Evolutionary conservation across 2,888 invertebrate species (phyloP).

Genomic region (Panzeria rudis): DNA sequence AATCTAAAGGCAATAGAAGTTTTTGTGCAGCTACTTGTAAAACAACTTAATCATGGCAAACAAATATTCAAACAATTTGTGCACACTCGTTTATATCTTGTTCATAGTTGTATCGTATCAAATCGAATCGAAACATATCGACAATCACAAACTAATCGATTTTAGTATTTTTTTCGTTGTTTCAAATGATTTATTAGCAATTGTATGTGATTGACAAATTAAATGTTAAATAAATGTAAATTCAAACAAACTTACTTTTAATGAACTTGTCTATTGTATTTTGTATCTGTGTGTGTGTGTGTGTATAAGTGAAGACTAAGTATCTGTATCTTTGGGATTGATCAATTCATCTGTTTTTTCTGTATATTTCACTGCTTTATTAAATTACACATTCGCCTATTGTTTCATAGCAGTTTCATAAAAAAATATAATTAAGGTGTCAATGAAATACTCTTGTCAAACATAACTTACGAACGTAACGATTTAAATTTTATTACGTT

Average conservation of each 20-base stretch:
- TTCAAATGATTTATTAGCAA: constrained; percentile 69
- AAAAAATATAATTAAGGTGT: constrained; percentile 62
- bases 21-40: constrained; percentile 28
- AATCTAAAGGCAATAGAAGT: neutral
- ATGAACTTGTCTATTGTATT: constrained; percentile 15
- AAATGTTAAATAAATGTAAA: constrained; percentile 76
- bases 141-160: constrained; percentile 42
- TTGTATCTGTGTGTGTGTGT: neutral
- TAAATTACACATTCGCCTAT: constrained; percentile 33
- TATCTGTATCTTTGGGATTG: constrained; percentile 18
- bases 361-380: constrained; percentile 3
- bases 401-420: constrained; percentile 57
- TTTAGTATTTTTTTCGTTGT: constrained; percentile 5
- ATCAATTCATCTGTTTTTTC: neutral
- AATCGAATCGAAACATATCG: constrained; percentile 26
- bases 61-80: constrained; percentile 16
- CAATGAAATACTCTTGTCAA: constrained; percentile 53
- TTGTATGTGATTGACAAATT: constrained; percentile 78
- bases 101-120: constrained; percentile 6
- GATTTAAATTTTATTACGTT: neutral
- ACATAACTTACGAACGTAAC: constrained; percentile 4
- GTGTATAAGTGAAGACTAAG: neutral
- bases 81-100: constrained; percentile 6
- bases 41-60: constrained; percentile 13
- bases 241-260: neutral